Evolutionary conservation across 2,888 invertebrate species (phyloP).

Genomic region (Drosophila monieri): DNA sequence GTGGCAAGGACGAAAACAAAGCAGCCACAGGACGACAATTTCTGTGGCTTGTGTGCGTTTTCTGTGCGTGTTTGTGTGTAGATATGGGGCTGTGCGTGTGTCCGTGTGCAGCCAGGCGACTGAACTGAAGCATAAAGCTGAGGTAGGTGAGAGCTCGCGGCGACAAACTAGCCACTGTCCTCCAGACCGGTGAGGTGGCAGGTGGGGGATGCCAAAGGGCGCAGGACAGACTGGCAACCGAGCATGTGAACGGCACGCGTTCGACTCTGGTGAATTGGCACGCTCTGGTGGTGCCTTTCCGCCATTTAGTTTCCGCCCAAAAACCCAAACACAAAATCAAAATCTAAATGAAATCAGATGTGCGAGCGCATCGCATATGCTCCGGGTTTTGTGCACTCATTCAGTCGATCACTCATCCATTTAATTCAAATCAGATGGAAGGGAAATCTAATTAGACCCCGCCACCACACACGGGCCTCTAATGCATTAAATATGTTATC

Average conservation of each 20-base stretch:
- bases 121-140: slow-evolving; percentile 32
- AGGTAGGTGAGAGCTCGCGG: slow-evolving; percentile 32
- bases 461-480: neutral
- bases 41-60: slow-evolving; percentile 15
- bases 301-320: slow-evolving; percentile 55
- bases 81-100: slow-evolving; percentile 9
- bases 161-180: slow-evolving; percentile 16
- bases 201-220: slow-evolving; percentile 9
- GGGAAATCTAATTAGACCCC: slow-evolving; percentile 51
- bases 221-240: neutral
- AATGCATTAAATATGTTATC: slow-evolving; percentile 52
- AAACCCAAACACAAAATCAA: slow-evolving; percentile 9
- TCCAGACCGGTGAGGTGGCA: neutral
- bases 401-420: slow-evolving; percentile 10
- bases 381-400: slow-evolving; percentile 24
- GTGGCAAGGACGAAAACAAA: slow-evolving; percentile 40
- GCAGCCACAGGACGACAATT: slow-evolving; percentile 28
- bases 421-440: slow-evolving; percentile 25
- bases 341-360: slow-evolving; percentile 55
- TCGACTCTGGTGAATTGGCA: slow-evolving; percentile 68
- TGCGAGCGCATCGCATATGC: slow-evolving; percentile 43
- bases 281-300: slow-evolving; percentile 66
- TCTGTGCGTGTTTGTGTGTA: neutral
- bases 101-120: slow-evolving; percentile 50
- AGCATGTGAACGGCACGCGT: slow-evolving; percentile 44